Evolutionary conservation across 2,888 invertebrate species (phyloP).

Genomic region (Eugnorisma glareosa): DNA sequence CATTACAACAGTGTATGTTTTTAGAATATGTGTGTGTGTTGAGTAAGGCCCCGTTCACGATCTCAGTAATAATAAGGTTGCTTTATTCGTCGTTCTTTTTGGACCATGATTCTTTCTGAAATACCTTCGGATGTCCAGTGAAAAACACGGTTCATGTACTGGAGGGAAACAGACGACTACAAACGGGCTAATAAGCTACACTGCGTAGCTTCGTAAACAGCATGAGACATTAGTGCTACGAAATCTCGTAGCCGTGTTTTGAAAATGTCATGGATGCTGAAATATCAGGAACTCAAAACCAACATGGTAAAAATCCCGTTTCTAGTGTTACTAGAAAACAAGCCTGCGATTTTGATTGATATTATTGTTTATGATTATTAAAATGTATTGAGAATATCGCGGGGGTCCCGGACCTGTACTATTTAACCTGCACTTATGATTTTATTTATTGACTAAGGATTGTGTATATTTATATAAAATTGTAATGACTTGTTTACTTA

Average conservation of each 20-base stretch:
- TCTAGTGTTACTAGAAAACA: neutral
- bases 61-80: neutral
- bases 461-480: no score
- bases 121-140: neutral
- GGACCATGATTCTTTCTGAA: neutral
- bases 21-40: neutral
- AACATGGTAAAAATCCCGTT: no score
- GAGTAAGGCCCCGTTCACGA: neutral
- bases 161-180: neutral
- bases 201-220: neutral
- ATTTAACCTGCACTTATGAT: no score
- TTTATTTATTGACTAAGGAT: no score
- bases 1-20: neutral
- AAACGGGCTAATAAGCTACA: neutral
- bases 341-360: neutral
- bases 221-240: slow-evolving; percentile 17
- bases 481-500: no score
- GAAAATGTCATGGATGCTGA: no score
- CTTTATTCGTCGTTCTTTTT: neutral
- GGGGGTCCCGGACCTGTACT: neutral
- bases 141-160: neutral
- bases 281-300: no score
- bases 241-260: slow-evolving; percentile 28
- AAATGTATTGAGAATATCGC: neutral
- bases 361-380: neutral